Base-by-base conservation (phyloP, 2,888 invertebrate genomes). In the Troides aeacus region DNA sequence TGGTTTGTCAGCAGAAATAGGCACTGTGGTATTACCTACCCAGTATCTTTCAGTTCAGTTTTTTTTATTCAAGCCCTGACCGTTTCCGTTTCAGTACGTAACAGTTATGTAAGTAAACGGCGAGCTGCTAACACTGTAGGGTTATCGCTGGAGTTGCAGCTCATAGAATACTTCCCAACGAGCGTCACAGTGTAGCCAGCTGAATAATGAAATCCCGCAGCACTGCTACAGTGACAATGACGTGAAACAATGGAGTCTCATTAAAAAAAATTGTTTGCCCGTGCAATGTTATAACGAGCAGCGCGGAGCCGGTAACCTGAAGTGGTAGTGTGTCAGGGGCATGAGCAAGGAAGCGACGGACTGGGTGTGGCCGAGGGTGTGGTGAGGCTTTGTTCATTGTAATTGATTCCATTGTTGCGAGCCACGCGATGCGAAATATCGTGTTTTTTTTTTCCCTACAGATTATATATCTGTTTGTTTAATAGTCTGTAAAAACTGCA, bases 271-370 rank as follows among this genome's bases (percentile, higher is more conserved):
- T 30, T 68, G 66, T 72, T 72, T 69, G 57, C 69, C 42, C 61
- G 53, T 59, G 64, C 64, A 65, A 65, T 57, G 62, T 59, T 59
- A 53, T 66, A 66, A 70, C 70, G 70, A 66, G 66, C 56, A 36
- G 36, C 59, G 50, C 39, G 23, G 60, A 46, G 56, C 62, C 23
- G 46, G 57, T 46, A 53, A 36, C 30, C 70, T 70, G 66, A 66
- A 66, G 70, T 63, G 70, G 63, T 62, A 63, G 50, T 68, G 64
- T 75, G 77, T 77, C 77, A 77, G 76, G 77, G 77, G 73, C 76
- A 74, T 58, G 42, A 72, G 71, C 63, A 58, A 68, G 73, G 72
- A 71, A 76, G 77, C 75, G 74, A 70, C 73, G 71, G 59, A 15
- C 74, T 73, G 71, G 77, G 77, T 73, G 77, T 73, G 74, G 73